A percentile compares a stretch with the other conserved stretches of the same genome.
phyloP scores from a whole-genome alignment of 2,797 vertebrate species.

The Spinus pinus region DNA sequence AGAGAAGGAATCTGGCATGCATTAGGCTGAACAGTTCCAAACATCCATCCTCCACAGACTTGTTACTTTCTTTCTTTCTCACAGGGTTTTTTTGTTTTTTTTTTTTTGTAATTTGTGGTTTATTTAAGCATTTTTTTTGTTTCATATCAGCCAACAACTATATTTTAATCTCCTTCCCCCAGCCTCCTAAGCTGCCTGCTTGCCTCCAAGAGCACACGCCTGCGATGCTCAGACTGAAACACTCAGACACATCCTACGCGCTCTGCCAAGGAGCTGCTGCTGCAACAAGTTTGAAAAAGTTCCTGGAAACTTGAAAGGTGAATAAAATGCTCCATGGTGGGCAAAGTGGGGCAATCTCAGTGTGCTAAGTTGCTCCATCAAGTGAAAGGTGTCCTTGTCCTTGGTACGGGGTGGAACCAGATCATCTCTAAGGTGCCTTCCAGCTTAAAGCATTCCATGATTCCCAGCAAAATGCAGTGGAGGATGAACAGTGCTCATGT shows the following conservation, averaged over 20 bases:
- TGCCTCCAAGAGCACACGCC: background rate
- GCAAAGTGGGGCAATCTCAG: background rate
- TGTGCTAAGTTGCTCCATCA: background rate
- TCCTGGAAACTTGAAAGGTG: background rate
- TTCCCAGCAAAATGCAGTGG: background rate
- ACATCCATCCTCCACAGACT: slow-evolving; percentile 70
- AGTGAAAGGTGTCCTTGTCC: background rate
- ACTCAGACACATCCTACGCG: rapidly evolving
- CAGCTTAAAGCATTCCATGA: background rate
- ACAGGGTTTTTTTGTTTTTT: background rate
- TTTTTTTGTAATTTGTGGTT: slow-evolving; percentile 37
- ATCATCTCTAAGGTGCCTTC: background rate
- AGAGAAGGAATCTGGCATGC: slow-evolving; percentile 73
- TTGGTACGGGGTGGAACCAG: rapidly evolving
- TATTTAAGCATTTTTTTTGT: slow-evolving; percentile 13
- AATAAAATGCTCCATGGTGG: background rate
- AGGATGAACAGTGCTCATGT: rapidly evolving
- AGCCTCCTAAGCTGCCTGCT: background rate
- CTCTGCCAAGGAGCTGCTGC: background rate
- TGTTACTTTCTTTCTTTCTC: slow-evolving; percentile 62
- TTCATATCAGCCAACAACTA: background rate
- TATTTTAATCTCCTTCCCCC: background rate
- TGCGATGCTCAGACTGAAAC: background rate
- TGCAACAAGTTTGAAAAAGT: background rate
- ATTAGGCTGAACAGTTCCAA: slow-evolving; percentile 74